Evolutionary conservation across 1,140 invertebrate genomes (phyloP).

Genomic region (Linepithema humile): DNA sequence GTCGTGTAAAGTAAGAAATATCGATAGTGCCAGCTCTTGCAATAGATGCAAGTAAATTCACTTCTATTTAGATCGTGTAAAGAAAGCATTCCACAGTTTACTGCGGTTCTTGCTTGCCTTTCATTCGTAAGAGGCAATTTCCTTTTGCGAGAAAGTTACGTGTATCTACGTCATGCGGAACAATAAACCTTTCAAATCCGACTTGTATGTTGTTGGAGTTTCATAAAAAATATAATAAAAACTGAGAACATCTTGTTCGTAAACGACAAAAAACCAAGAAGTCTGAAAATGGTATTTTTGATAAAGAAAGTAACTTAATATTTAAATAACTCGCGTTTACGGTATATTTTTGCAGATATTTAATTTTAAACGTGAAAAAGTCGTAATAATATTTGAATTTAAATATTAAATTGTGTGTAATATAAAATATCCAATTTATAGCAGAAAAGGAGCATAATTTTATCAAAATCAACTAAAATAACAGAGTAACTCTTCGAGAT

Average conservation of each 20-base stretch:
- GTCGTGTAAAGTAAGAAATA: background rate
- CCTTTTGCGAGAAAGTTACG: slow-evolving; percentile 34
- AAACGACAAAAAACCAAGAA: background rate
- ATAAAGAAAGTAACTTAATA: background rate
- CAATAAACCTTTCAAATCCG: background rate
- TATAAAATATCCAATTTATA: too few species aligned
- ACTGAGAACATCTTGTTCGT: background rate
- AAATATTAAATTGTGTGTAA: too few species aligned
- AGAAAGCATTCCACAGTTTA: slow-evolving; percentile 30
- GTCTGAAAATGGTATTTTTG: background rate
- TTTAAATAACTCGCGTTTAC: background rate
- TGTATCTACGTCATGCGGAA: background rate
- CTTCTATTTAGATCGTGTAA: slow-evolving; percentile 16
- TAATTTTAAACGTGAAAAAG: background rate
- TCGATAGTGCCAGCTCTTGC: background rate
- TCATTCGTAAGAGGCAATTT: background rate
- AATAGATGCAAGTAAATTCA: background rate
- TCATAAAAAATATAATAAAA: background rate
- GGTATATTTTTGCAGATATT: background rate
- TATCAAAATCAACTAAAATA: too few species aligned
- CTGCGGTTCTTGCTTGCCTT: slow-evolving; percentile 9
- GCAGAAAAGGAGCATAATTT: too few species aligned
- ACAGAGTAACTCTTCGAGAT: background rate
- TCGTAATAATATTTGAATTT: background rate
- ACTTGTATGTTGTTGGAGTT: background rate